Conservation (phyloP, 1,140 invertebrate species). For the Lordiphosa stackelbergi region DNA sequence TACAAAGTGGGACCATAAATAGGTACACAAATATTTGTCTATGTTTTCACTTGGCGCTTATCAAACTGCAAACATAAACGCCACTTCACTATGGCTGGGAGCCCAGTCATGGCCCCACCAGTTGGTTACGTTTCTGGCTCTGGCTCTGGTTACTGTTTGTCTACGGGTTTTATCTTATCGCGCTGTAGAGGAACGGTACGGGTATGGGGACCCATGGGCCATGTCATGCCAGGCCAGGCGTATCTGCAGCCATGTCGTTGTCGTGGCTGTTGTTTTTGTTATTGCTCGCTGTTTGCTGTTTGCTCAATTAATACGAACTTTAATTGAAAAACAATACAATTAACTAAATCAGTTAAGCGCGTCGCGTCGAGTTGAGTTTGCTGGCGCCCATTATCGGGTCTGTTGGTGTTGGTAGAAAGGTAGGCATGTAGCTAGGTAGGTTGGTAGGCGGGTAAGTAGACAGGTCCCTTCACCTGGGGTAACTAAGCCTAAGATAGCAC, state of each 20-base stretch:
- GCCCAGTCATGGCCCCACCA: constrained; percentile 9
- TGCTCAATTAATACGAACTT: constrained; percentile 72
- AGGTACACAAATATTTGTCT: constrained; percentile 63
- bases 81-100: constrained; percentile 19
- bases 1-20: constrained; percentile 30
- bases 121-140: constrained; percentile 5
- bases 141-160: constrained; percentile 35
- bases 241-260: constrained; percentile 13
- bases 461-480: no score
- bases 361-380: constrained; percentile 29
- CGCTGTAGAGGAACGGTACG: not conserved
- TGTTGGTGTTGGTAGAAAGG: not conserved
- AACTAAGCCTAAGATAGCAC: no score
- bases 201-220: constrained; percentile 14
- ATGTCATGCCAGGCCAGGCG: constrained; percentile 27
- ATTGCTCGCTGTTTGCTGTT: constrained; percentile 29
- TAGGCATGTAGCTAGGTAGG: no score
- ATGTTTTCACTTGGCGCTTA: constrained; percentile 59
- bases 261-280: constrained; percentile 1
- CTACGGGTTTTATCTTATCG: constrained; percentile 51
- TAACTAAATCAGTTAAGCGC: constrained; percentile 74
- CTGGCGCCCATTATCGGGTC: constrained; percentile 46
- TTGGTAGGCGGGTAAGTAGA: no score
- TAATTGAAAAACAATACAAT: constrained; percentile 76
- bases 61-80: constrained; percentile 57